Base-by-base conservation (phyloP, 2,113 vertebrate species). In the Eretmochelys imbricata region DNA sequence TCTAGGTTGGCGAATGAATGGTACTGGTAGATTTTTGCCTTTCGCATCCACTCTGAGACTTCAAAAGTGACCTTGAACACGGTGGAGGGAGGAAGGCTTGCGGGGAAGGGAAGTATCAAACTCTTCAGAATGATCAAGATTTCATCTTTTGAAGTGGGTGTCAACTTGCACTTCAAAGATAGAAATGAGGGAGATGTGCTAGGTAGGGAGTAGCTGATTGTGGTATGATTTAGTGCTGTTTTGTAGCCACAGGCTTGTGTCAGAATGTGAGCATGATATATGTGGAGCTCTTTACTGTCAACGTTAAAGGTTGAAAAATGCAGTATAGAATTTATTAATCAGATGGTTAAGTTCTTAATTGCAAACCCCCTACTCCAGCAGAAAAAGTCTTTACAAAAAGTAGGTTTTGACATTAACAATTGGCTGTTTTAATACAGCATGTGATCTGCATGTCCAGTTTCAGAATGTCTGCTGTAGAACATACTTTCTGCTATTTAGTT, bases 401-500 rank as follows among this genome's bases (percentile, higher is more conserved):
- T 11, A 49, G 49, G 49, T 49, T 49, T 49, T 49, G 49, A 9
- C 49, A 49, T 49, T 49, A 48, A 35, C 12, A 0, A 75, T 17
- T 83, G 2, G n/a, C 54, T 42, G 22, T 14, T 69, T 80, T 69
- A 2, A 10, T 80, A 12, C 38, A 87, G 87, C 55, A 95, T 51
- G 22, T 83, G 76, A 42, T 65, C 84, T 87, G 78, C 17, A 13
- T 89, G 85, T 85, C 91, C 91, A 59, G 76, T 92, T n/a, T 2
- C 54, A 1, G 6, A 83, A 86, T 87, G 16, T 78, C 84, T 95
- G 83, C 93, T 95, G 79, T 27, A 88, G 87, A 89, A 91, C 55
- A 62, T 10, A 80, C 84, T 51, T 98, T 94, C 94, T 94, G 84
- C 93, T 95, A 75, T 96, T 95, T 91, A 85, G 48, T 93, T 91